Percentiles rank a stretch among this genome's conserved stretches.
phyloP scores from a whole-genome alignment of 2,888 invertebrate genomes.

The Malacosoma neustria region DNA sequence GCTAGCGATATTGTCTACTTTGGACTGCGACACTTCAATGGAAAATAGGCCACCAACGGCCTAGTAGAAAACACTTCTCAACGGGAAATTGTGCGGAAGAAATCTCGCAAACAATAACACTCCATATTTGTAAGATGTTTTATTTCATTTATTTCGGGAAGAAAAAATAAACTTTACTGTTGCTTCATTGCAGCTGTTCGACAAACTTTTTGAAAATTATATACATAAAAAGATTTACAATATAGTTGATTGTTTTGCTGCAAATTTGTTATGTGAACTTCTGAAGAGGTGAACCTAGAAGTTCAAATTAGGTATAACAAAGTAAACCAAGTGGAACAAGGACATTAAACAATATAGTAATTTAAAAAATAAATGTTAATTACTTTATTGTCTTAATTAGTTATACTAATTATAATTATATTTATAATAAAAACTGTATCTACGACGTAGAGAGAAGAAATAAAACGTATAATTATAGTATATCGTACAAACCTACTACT shows the following conservation, averaged over 20 bases:
- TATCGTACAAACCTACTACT: not conserved
- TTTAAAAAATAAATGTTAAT: not conserved
- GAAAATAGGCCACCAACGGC: slow-evolving; percentile 50
- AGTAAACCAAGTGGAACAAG: not conserved
- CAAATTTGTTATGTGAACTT: too few relatives aligned
- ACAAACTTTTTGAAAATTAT: too few relatives aligned
- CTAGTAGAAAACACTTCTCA: slow-evolving; percentile 30
- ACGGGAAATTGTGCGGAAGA: slow-evolving; percentile 34
- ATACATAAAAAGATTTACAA: too few relatives aligned
- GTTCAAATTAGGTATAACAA: too few relatives aligned
- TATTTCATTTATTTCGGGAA: too few relatives aligned
- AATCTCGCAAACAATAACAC: not conserved
- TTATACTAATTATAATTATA: not conserved
- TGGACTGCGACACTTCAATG: slow-evolving; percentile 33
- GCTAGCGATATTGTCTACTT: slow-evolving; percentile 28
- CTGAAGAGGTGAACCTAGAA: too few relatives aligned
- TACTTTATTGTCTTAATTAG: not conserved
- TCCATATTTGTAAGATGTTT: not conserved
- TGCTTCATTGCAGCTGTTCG: too few relatives aligned
- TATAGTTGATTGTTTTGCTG: too few relatives aligned
- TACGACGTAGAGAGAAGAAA: not conserved
- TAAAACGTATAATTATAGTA: not conserved
- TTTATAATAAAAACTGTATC: not conserved
- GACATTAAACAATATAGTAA: not conserved
- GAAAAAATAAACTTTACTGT: too few relatives aligned